These are phyloP conservation scores for Seriola rivoliana DNA, from an alignment of 2,113 vertebrate genomes.

Conservation along the genomic window DNA sequence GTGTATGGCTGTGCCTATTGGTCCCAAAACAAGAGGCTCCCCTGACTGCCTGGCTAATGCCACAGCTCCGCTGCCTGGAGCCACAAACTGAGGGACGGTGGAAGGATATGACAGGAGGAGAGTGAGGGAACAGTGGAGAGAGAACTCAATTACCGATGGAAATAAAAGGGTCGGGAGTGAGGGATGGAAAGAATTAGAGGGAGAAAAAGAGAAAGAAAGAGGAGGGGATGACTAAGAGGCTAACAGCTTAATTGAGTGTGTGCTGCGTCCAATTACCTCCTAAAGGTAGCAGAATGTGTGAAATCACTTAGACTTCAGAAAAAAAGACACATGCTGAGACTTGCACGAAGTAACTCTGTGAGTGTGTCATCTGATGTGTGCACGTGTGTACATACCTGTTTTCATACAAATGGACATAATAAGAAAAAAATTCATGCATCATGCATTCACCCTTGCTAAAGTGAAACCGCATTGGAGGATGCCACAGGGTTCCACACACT, in stretches of 20 bases:
- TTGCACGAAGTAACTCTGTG: constrained; percentile 9
- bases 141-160: constrained; percentile 38
- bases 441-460: neutral
- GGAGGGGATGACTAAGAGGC: constrained; percentile 23
- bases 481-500: constrained; percentile 41
- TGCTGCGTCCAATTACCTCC: constrained; percentile 63
- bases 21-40: constrained; percentile 61
- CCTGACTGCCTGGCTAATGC: constrained; percentile 24
- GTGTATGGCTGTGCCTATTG: constrained; percentile 40
- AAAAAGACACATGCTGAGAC: neutral
- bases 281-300: constrained; percentile 66
- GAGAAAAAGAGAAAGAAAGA: constrained; percentile 32
- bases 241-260: constrained; percentile 72
- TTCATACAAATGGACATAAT: constrained; percentile 15
- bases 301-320: constrained; percentile 50
- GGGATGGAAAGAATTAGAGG: constrained; percentile 16
- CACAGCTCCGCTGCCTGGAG: constrained; percentile 21
- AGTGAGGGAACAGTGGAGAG: neutral
- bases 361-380: constrained; percentile 15
- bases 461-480: constrained; percentile 19
- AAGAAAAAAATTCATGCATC: neutral
- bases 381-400: constrained; percentile 17
- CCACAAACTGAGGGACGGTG: constrained; percentile 21
- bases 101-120: constrained; percentile 17
- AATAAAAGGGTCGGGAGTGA: constrained; percentile 17